Percentiles rank a stretch among this genome's conserved stretches.
These are phyloP conservation scores for Scaptomyza caliginosa DNA, from an alignment of 2,888 invertebrate genomes.

Conservation along the genomic window DNA sequence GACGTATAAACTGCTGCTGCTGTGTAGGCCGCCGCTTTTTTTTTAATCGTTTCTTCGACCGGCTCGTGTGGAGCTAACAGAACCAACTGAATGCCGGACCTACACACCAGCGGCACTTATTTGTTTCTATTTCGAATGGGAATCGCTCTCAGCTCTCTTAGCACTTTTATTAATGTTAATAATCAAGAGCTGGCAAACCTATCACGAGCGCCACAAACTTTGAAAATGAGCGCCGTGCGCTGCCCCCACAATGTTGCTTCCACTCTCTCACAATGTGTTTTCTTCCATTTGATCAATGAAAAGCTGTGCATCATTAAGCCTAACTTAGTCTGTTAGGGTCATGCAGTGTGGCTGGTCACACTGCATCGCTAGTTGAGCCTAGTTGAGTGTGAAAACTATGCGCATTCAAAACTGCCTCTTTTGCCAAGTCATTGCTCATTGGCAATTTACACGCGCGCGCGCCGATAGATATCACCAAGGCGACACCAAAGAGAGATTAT, in stretches of 20 bases:
- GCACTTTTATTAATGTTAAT: conserved; percentile 7
- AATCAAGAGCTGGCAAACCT: conserved; percentile 22
- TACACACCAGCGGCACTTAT: conserved; percentile 56
- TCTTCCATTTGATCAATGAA: conserved; percentile 41
- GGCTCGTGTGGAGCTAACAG: conserved; percentile 64
- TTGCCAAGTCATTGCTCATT: conserved; percentile 39
- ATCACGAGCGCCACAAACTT: neutral
- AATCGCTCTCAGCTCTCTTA: conserved; percentile 1
- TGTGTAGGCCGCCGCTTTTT: neutral
- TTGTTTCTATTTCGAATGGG: conserved; percentile 53
- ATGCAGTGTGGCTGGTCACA: conserved; percentile 17
- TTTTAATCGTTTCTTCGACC: conserved; percentile 39
- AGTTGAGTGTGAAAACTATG: neutral
- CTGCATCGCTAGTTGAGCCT: neutral
- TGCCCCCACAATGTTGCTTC: neutral
- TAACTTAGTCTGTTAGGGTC: conserved; percentile 7
- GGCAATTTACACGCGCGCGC: conserved; percentile 22
- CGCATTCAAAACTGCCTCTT: neutral
- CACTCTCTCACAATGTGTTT: neutral
- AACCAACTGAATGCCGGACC: conserved; percentile 68
- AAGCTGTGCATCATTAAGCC: conserved; percentile 5
- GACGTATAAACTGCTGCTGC: conserved; percentile 34
- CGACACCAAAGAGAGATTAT: conserved; percentile 18
- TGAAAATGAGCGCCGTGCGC: neutral
- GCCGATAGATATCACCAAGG: conserved; percentile 29